These are phyloP conservation scores for Holotrichia oblita DNA, from an alignment of 1,140 invertebrate species.

Conservation along the genomic window DNA sequence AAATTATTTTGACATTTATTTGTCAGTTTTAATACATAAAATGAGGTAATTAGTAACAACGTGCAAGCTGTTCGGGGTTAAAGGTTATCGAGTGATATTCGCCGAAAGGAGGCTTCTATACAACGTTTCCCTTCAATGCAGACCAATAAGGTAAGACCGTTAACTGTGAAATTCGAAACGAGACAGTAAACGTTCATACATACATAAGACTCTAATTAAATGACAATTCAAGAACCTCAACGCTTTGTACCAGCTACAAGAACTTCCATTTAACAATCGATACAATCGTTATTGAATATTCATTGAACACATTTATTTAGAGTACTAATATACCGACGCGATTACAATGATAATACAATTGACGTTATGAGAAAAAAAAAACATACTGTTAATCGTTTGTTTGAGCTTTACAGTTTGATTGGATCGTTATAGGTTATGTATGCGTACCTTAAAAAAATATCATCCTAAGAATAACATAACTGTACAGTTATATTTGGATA, in stretches of 20 bases:
- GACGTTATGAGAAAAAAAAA: neutral
- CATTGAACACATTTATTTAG: neutral
- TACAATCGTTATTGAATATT: neutral
- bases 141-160: neutral
- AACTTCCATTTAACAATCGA: neutral
- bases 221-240: neutral
- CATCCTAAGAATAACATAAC: neutral
- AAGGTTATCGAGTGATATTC: neutral
- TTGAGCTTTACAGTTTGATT: neutral
- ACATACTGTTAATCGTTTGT: neutral
- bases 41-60: neutral
- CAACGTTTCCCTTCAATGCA: neutral
- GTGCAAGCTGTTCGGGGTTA: neutral
- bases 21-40: neutral
- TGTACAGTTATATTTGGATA: slow-evolving; percentile 17
- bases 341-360: neutral
- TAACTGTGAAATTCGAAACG: neutral
- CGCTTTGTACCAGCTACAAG: neutral
- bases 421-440: neutral
- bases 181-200: neutral
- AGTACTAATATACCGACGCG: neutral
- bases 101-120: neutral
- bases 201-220: neutral
- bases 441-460: neutral
- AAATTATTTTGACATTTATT: neutral